Percentiles rank a stretch among this genome's conserved stretches.
These are phyloP conservation scores for Squalus acanthias DNA, from an alignment of 2,797 vertebrate genomes.

Conservation along the genomic window DNA sequence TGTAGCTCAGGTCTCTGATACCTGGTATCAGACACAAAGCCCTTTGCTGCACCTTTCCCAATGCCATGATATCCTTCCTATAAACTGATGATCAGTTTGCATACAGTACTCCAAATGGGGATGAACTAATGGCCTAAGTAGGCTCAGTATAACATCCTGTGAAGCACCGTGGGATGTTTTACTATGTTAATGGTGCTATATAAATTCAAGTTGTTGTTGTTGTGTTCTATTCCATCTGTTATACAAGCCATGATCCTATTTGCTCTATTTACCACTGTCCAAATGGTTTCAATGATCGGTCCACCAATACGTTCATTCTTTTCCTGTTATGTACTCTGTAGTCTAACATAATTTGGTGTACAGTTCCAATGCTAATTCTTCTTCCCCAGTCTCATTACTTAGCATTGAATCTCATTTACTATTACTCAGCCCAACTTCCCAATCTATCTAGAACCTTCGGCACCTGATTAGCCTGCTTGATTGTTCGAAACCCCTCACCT, in stretches of 20 bases:
- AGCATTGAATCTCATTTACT: too few species aligned
- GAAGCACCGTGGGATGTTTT: background rate
- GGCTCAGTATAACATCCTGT: background rate
- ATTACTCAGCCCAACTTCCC: too few species aligned
- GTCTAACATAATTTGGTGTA: background rate
- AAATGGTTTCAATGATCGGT: background rate
- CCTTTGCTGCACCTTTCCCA: too few species aligned
- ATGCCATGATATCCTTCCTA: too few species aligned
- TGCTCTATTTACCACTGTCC: background rate
- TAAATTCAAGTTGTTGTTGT: background rate
- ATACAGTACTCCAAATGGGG: too few species aligned
- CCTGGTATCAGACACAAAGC: too few species aligned
- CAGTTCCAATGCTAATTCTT: background rate
- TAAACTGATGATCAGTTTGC: too few species aligned
- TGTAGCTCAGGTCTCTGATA: too few species aligned
- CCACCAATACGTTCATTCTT: background rate
- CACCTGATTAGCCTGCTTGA: too few species aligned
- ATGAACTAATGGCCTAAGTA: background rate
- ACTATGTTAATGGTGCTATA: background rate
- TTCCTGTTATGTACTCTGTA: background rate
- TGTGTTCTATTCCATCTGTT: too few species aligned
- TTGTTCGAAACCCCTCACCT: too few species aligned
- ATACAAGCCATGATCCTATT: background rate
- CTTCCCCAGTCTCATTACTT: background rate
- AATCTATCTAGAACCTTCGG: too few species aligned